Evolutionary conservation across 1,140 invertebrate species (phyloP).

Genomic region (Melitaea cinxia): DNA sequence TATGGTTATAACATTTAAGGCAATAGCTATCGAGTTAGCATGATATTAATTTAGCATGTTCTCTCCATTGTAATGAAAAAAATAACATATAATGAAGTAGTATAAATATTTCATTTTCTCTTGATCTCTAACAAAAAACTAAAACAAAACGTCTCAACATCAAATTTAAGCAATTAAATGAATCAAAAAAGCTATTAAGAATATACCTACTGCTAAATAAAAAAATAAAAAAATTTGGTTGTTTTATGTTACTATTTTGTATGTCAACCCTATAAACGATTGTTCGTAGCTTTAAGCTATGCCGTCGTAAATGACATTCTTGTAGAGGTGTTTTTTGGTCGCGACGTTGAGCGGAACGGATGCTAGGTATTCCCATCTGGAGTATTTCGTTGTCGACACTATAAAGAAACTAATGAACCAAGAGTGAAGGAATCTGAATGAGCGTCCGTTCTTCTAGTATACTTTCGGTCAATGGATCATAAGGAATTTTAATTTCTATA

Average conservation of each 20-base stretch:
- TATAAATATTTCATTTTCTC: too few species aligned
- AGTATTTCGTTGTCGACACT: conserved; percentile 37
- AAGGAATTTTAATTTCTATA: conserved; percentile 41
- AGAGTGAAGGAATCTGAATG: conserved; percentile 44
- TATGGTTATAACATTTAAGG: too few species aligned
- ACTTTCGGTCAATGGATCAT: conserved; percentile 40
- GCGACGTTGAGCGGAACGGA: conserved; percentile 62
- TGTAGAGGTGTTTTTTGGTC: conserved; percentile 66
- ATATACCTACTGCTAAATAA: too few species aligned
- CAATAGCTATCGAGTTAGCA: too few species aligned
- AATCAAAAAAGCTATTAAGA: too few species aligned
- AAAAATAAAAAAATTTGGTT: not conserved
- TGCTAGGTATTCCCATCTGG: conserved; percentile 65
- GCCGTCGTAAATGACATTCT: conserved; percentile 72
- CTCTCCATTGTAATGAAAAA: too few species aligned
- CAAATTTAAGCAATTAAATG: too few species aligned
- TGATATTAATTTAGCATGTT: too few species aligned
- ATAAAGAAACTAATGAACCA: conserved; percentile 56
- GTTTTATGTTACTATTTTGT: not conserved
- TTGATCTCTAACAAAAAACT: too few species aligned
- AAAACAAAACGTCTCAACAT: too few species aligned
- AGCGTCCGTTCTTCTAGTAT: conserved; percentile 30
- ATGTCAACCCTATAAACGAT: conserved; percentile 50
- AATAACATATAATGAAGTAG: too few species aligned
- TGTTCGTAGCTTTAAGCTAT: conserved; percentile 37